A percentile compares a stretch with the other conserved stretches of the same genome.
These are phyloP conservation scores for Philhelius pedissequus DNA, from an alignment of 2,888 invertebrate species.

Conservation along the genomic window DNA sequence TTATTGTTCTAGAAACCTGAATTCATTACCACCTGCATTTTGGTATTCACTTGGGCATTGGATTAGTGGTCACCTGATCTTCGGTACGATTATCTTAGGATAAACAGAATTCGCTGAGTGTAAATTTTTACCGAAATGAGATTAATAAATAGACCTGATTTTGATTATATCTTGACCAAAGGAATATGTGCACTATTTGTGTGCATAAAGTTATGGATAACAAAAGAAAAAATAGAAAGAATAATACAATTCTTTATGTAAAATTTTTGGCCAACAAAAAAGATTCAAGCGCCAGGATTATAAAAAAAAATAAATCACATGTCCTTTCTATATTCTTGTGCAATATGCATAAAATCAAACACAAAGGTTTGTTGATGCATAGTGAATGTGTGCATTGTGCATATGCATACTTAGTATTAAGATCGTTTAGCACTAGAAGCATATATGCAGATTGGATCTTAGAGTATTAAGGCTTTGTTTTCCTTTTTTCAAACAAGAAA, in stretches of 20 bases:
- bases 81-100: conserved; percentile 33
- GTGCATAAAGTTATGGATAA: conserved; percentile 48
- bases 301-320: conserved; percentile 46
- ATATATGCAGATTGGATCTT: conserved; percentile 40
- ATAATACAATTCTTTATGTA: neutral
- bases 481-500: neutral
- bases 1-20: neutral
- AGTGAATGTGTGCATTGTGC: conserved; percentile 7
- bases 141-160: conserved; percentile 38
- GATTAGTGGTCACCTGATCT: conserved; percentile 67
- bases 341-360: conserved; percentile 15
- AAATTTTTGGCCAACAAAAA: neutral
- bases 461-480: conserved; percentile 16
- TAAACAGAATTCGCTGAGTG: conserved; percentile 40
- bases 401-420: neutral
- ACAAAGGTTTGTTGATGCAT: conserved; percentile 23
- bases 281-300: conserved; percentile 61
- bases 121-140: conserved; percentile 60
- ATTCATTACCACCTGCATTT: conserved; percentile 39
- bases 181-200: conserved; percentile 53
- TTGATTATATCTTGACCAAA: neutral
- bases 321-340: conserved; percentile 52
- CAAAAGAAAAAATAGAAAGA: conserved; percentile 13
- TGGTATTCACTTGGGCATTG: conserved; percentile 22
- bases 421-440: conserved; percentile 27